A percentile compares a stretch with the other conserved stretches of the same genome.
phyloP scores from a whole-genome alignment of 2,888 invertebrate species.

The Heliconius sara region DNA sequence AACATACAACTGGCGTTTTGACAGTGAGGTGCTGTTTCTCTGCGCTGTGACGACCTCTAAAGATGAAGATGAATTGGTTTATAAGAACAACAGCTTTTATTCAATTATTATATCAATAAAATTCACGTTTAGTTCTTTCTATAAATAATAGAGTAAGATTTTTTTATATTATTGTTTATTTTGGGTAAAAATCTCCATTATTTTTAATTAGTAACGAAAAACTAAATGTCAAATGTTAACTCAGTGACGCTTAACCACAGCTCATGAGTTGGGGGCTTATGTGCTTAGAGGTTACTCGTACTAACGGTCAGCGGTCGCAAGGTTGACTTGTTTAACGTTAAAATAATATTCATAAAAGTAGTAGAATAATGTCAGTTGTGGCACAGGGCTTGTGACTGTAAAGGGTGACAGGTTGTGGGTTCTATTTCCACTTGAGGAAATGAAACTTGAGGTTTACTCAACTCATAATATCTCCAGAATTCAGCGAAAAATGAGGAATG shows the following conservation, averaged over 20 bases:
- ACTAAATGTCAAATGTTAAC: constrained; percentile 29
- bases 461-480: too few species aligned
- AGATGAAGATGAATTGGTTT: not conserved
- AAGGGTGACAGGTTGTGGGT: not conserved
- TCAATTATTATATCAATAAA: not conserved
- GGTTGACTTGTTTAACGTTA: not conserved
- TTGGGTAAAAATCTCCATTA: not conserved
- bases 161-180: not conserved
- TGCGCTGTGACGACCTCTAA: not conserved
- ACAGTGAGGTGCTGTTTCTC: not conserved
- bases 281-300: constrained; percentile 21
- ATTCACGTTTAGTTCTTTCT: not conserved
- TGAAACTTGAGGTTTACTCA: too few species aligned
- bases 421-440: not conserved
- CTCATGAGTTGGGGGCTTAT: constrained; percentile 22
- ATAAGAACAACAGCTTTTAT: not conserved
- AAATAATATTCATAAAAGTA: not conserved
- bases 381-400: not conserved
- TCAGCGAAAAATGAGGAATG: too few species aligned
- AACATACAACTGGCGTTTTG: not conserved
- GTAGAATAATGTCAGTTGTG: not conserved
- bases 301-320: constrained; percentile 11
- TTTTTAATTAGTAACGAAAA: constrained; percentile 20
- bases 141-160: not conserved
- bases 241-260: constrained; percentile 21